Evolutionary conservation across 2,113 vertebrate species (phyloP), one percentile per base, ranked within the genome.

Genomic region (Zosterops pallidus): DNA sequence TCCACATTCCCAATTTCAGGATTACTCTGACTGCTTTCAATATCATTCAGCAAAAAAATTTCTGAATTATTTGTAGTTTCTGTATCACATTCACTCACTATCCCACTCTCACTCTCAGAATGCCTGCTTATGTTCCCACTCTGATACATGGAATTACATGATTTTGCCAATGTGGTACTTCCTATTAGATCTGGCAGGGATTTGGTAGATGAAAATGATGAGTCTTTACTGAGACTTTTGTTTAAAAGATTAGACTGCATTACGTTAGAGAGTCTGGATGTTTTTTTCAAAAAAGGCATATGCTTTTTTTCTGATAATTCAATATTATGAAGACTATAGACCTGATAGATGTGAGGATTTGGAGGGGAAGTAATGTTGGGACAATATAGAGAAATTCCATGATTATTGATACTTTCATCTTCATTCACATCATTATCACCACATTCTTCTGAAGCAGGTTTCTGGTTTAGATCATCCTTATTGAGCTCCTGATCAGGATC

Each of bases 61-160:
- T 99, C 98, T 46, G 98, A 99, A 96, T 97, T 99, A 24, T 95
- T 98, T 6, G 97, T 98, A n/a, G 96, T 98, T 96, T 99, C 99
- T 13, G 96, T 97, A 62, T 99, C 99, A 55, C 98, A 99, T 18
- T 99, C 99, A 86, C 98, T 99, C 37, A 99, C 98, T 23, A 99
- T 99, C 42, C 99, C 99, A 79, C 99, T 99, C 96, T 99, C 99
- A 47, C 99, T 98, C 92, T 99, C 98, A 7, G 99, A 99, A 89
- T 98, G 98, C 41, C 98, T 98, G 89, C 97, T 96, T 60, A 97
- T 95, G 56, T 98, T 98, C 81, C 97, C 97, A 56, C 98, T 95
- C 14, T 98, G 96, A 88, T 98, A 98, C 14, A 88, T 91, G 37
- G 50, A 95, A 78, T 95, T 59, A 92, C 69, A 95, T 41, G 96